Conservation (phyloP, 2,113 vertebrate species). For the Epinephelus moara region DNA sequence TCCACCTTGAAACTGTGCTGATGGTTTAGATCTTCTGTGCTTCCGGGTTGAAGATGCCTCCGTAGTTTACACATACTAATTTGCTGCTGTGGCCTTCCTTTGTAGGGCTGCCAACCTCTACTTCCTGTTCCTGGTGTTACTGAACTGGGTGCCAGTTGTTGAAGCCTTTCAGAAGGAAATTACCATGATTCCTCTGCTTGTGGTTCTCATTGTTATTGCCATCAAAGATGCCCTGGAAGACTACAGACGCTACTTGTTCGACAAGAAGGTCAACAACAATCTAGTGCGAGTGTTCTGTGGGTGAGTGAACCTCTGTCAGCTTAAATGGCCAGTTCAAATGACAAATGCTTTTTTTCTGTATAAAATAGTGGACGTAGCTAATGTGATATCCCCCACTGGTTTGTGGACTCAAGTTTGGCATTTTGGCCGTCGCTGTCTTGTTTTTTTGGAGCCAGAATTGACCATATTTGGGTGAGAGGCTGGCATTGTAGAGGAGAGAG, state of each 20-base stretch:
- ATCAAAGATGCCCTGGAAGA: slow-evolving; percentile 97
- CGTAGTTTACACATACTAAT: neutral
- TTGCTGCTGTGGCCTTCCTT: neutral
- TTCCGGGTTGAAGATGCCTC: neutral
- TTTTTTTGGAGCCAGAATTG: too few species aligned
- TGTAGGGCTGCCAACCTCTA: slow-evolving; percentile 95
- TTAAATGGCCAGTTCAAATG: neutral
- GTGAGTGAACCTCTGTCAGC: slow-evolving; percentile 80
- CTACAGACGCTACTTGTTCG: slow-evolving; percentile 92
- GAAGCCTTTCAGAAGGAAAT: slow-evolving; percentile 99
- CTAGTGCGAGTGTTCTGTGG: slow-evolving; percentile 89
- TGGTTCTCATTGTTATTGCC: slow-evolving; percentile 92
- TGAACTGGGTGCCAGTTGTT: slow-evolving; percentile 98
- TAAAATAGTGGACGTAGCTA: too few species aligned
- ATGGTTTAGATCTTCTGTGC: too few species aligned
- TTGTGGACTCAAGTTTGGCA: too few species aligned
- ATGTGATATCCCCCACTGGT: too few species aligned
- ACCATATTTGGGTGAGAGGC: too few species aligned
- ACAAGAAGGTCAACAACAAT: slow-evolving; percentile 93
- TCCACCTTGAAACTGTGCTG: too few species aligned
- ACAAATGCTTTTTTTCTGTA: neutral
- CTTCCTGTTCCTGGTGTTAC: slow-evolving; percentile 93
- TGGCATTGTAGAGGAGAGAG: too few species aligned
- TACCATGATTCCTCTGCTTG: slow-evolving; percentile 95
- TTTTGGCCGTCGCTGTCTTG: too few species aligned